A percentile compares a stretch with the other conserved stretches of the same genome.
phyloP scores from a whole-genome alignment of 2,797 vertebrate species.

The Intellagama lesueurii region DNA sequence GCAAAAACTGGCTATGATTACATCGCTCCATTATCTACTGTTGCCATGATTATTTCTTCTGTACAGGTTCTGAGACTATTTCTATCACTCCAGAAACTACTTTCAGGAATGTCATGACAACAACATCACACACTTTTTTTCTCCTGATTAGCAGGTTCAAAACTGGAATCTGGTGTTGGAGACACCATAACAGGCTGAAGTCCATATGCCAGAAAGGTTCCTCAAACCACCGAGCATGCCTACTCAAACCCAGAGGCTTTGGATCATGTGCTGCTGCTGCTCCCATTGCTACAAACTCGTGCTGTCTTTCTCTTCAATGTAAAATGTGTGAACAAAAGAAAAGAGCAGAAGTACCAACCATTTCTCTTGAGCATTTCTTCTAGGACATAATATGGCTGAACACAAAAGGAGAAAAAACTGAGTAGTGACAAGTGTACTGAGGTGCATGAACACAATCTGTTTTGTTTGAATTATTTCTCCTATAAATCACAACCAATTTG shows the following conservation, averaged over 20 bases:
- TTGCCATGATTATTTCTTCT: neutral
- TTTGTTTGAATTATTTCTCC: no score
- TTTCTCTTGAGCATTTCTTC: neutral
- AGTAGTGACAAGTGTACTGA: neutral
- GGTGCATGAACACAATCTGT: no score
- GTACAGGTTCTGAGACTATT: no score
- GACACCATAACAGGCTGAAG: neutral
- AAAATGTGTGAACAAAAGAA: neutral
- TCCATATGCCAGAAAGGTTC: neutral
- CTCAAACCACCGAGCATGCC: neutral
- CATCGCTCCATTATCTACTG: neutral
- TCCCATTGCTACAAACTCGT: no score
- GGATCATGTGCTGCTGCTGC: no score
- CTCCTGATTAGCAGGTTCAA: neutral
- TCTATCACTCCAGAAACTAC: neutral
- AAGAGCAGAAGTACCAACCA: neutral
- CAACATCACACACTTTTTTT: neutral
- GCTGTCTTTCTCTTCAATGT: neutral
- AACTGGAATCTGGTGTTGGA: neutral
- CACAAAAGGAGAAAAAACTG: no score
- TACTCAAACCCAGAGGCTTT: no score
- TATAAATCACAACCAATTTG: no score
- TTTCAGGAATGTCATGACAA: neutral
- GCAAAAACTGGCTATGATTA: neutral
- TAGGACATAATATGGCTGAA: neutral